These are phyloP conservation scores for Galeopterus variegatus DNA, from an alignment of 2,113 vertebrate genomes.

Conservation along the genomic window DNA sequence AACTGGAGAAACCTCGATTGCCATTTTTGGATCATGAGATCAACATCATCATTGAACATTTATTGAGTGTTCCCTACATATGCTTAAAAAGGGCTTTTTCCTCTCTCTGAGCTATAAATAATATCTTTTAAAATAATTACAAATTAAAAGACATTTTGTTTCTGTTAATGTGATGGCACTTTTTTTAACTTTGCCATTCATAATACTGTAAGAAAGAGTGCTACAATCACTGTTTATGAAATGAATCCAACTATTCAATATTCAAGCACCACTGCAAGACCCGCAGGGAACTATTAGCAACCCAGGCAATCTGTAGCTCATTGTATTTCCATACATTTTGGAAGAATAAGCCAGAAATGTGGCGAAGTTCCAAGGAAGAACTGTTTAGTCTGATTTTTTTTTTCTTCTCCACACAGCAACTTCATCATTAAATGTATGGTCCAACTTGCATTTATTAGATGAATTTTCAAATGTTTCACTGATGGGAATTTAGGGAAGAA, in stretches of 20 bases:
- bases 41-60: not conserved
- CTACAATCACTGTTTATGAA: slow-evolving; percentile 9
- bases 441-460: slow-evolving; percentile 14
- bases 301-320: not conserved
- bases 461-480: slow-evolving; percentile 56
- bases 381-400: slow-evolving; percentile 3
- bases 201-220: slow-evolving; percentile 25
- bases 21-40: not conserved
- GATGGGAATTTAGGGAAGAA: slow-evolving; percentile 25
- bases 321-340: slow-evolving; percentile 42
- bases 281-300: not conserved
- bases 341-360: slow-evolving; percentile 39
- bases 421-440: slow-evolving; percentile 3
- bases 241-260: slow-evolving; percentile 42
- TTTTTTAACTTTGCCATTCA: slow-evolving; percentile 4
- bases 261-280: not conserved
- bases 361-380: slow-evolving; percentile 8
- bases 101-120: slow-evolving; percentile 4
- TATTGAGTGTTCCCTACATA: not conserved
- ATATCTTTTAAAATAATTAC: slow-evolving; percentile 44
- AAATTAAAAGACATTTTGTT: slow-evolving; percentile 12
- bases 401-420: not conserved
- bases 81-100: not conserved
- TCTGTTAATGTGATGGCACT: not conserved
- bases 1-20: not conserved